Evolutionary conservation across 2,113 vertebrate species (phyloP).

Genomic region (Aspiorhynchus laticeps): DNA sequence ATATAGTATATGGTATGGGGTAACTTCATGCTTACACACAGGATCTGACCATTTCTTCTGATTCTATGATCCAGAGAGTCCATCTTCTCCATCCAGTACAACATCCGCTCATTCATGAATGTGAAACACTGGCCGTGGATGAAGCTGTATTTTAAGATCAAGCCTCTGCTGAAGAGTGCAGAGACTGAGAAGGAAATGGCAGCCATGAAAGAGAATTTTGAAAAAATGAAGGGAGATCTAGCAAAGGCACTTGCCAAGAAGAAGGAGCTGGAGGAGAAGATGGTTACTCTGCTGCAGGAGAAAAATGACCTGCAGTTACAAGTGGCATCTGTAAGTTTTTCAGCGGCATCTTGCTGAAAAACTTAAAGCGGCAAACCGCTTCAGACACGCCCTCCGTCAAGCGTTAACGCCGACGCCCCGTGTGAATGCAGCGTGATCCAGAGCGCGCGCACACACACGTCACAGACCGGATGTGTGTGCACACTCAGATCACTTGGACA

Average conservation of each 20-base stretch:
- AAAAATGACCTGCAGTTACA: slow-evolving; percentile 75
- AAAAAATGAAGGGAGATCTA: slow-evolving; percentile 86
- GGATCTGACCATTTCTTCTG: background rate
- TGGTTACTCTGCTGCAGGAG: slow-evolving; percentile 75
- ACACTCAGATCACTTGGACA: too few species aligned
- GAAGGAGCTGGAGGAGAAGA: slow-evolving; percentile 79
- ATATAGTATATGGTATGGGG: background rate
- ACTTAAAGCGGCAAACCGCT: too few species aligned
- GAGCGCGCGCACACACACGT: too few species aligned
- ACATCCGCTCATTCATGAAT: slow-evolving; percentile 82
- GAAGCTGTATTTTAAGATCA: slow-evolving; percentile 81
- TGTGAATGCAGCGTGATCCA: too few species aligned
- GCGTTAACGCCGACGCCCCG: too few species aligned
- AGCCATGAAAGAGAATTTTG: slow-evolving; percentile 82
- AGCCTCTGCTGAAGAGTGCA: slow-evolving; percentile 81
- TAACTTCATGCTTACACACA: background rate
- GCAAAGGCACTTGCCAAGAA: slow-evolving; percentile 78
- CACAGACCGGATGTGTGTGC: too few species aligned
- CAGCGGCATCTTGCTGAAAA: slow-evolving; percentile 5
- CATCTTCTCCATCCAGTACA: slow-evolving; percentile 87
- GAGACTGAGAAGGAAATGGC: slow-evolving; percentile 80
- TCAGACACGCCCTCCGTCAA: too few species aligned
- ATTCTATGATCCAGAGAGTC: slow-evolving; percentile 73
- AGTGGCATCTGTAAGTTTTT: slow-evolving; percentile 62
- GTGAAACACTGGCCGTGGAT: slow-evolving; percentile 85